Conservation (phyloP, 2,113 vertebrate genomes). For the Amblyopsis rosae region DNA sequence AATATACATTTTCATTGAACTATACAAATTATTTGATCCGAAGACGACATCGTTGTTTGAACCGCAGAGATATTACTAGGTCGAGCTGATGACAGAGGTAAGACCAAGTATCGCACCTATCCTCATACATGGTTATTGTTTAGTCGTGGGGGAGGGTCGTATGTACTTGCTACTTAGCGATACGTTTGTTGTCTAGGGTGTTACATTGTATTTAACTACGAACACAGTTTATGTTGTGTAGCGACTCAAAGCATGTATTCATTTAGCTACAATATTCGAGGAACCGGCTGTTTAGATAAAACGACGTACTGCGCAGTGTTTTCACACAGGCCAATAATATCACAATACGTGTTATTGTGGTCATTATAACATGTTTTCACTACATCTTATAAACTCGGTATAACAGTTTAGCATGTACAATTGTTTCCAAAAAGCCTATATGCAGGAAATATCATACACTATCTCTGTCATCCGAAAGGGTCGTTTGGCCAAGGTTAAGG, state of each 20-base stretch:
- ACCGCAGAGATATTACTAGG: slow-evolving; percentile 26
- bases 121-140: slow-evolving; percentile 73
- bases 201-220: not conserved
- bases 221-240: not conserved
- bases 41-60: slow-evolving; percentile 29
- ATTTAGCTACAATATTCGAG: not conserved
- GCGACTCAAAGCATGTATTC: not conserved
- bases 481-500: slow-evolving; percentile 65
- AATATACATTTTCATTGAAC: slow-evolving; percentile 40
- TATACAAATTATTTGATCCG: slow-evolving; percentile 33
- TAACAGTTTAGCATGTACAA: not conserved
- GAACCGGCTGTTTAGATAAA: not conserved
- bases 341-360: slow-evolving; percentile 18
- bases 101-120: slow-evolving; percentile 59
- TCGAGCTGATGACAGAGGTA: slow-evolving; percentile 64
- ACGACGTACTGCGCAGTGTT: slow-evolving; percentile 28
- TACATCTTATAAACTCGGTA: not conserved
- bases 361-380: slow-evolving; percentile 6
- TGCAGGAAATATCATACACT: slow-evolving; percentile 1
- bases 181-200: slow-evolving; percentile 27
- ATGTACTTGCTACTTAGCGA: slow-evolving; percentile 41
- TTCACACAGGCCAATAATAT: slow-evolving; percentile 22
- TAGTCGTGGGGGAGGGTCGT: slow-evolving; percentile 69
- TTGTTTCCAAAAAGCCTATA: not conserved
- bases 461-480: slow-evolving; percentile 13